phyloP scores from a whole-genome alignment of 2,113 vertebrate genomes.

The Menidia beryllina region DNA sequence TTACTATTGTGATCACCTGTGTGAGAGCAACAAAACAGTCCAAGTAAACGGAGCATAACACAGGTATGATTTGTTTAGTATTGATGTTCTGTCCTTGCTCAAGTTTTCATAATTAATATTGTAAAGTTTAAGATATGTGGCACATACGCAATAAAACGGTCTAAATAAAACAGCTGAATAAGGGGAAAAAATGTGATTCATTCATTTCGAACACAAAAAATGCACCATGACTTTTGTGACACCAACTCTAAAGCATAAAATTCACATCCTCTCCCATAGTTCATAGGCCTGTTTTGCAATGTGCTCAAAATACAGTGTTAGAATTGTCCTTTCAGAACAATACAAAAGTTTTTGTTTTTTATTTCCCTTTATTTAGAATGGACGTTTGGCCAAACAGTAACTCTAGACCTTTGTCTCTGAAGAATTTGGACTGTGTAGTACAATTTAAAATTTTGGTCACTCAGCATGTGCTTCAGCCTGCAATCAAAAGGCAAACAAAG shows the following conservation, averaged over 20 bases:
- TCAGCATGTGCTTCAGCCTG: not conserved
- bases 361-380: slow-evolving; percentile 2
- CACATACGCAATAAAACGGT: not conserved
- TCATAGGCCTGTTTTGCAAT: not conserved
- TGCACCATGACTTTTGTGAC: not conserved
- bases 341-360: not conserved
- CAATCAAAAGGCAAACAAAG: not conserved
- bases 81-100: not conserved
- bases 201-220: not conserved
- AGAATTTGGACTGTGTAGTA: no score
- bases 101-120: not conserved
- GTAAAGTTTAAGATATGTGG: not conserved
- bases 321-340: not conserved
- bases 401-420: not conserved
- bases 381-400: slow-evolving; percentile 7
- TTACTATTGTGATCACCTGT: slow-evolving; percentile 10
- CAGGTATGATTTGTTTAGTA: slow-evolving; percentile 9
- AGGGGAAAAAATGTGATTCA: not conserved
- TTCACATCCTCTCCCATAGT: not conserved
- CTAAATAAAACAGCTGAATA: slow-evolving; percentile 1
- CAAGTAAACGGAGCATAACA: slow-evolving; percentile 16
- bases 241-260: not conserved
- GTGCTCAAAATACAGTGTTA: not conserved
- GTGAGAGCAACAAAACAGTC: slow-evolving; percentile 1
- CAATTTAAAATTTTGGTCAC: not conserved